phyloP scores from a whole-genome alignment of 1,140 invertebrate genomes.

The Macrobrachium nipponense region DNA sequence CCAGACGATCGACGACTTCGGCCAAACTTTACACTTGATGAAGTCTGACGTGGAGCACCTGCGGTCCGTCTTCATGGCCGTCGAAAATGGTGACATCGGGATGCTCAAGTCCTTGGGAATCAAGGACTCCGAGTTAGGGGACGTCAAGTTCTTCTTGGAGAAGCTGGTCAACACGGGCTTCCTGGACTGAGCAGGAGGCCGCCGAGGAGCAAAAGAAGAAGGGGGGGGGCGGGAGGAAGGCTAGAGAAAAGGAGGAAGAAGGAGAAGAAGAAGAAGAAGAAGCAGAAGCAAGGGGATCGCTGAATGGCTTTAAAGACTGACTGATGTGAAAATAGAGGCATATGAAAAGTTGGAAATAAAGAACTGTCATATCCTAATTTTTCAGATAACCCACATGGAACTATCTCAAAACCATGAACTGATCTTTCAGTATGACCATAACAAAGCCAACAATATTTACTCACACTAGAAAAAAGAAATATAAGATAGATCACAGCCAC shows the following conservation, averaged over 20 bases:
- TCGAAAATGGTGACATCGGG: constrained; percentile 94
- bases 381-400: neutral
- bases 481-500: too few relatives aligned
- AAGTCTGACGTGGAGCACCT: constrained; percentile 88
- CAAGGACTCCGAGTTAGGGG: constrained; percentile 95
- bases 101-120: constrained; percentile 94
- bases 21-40: constrained; percentile 86
- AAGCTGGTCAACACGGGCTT: constrained; percentile 97
- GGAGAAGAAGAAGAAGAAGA: neutral
- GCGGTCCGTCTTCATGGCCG: constrained; percentile 93
- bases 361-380: constrained; percentile 4
- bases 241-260: neutral
- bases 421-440: neutral
- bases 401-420: neutral
- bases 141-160: constrained; percentile 97
- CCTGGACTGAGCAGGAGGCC: constrained; percentile 81
- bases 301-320: neutral
- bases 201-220: neutral
- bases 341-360: neutral
- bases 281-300: neutral
- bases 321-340: neutral
- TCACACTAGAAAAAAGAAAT: too few relatives aligned
- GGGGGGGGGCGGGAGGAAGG: neutral
- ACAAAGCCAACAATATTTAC: neutral
- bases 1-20: constrained; percentile 95